A percentile compares a stretch with the other conserved stretches of the same genome.
phyloP scores from a whole-genome alignment of 2,888 invertebrate genomes.

The Sabatieria punctata region DNA sequence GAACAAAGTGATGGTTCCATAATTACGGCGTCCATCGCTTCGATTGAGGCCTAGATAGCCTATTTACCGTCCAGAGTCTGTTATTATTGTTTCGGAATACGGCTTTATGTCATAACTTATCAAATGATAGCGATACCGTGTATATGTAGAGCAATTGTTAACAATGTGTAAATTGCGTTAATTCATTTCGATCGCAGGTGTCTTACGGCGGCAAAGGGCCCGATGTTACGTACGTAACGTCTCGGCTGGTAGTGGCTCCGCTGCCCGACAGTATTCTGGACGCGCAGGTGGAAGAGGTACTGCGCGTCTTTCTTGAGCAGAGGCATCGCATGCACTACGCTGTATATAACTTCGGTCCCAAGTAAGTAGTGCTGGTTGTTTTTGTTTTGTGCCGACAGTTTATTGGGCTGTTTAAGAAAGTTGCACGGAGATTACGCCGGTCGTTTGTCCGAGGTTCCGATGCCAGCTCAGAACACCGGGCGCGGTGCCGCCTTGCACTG shows the following conservation, averaged over 20 bases:
- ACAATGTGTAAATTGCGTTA: too few relatives aligned
- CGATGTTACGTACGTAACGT: conserved; percentile 79
- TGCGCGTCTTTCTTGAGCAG: conserved; percentile 55
- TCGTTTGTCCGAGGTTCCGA: conserved; percentile 9
- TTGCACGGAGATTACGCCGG: conserved; percentile 9
- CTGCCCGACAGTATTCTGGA: conserved; percentile 28
- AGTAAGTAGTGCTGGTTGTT: conserved; percentile 23
- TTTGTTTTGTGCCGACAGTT: not conserved
- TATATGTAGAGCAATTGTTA: too few relatives aligned
- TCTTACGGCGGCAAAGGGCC: conserved; percentile 15
- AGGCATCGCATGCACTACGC: conserved; percentile 52
- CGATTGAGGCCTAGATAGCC: too few relatives aligned
- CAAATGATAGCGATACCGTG: conserved; percentile 69
- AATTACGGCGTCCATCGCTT: too few relatives aligned
- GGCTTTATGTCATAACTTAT: conserved; percentile 22
- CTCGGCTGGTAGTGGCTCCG: conserved; percentile 81
- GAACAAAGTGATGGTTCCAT: too few relatives aligned
- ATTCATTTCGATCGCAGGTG: too few relatives aligned
- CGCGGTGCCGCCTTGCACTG: conserved; percentile 59
- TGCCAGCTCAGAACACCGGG: conserved; percentile 7
- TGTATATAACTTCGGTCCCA: conserved; percentile 63
- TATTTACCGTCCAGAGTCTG: too few relatives aligned
- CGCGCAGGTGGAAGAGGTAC: conserved; percentile 14
- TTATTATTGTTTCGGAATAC: not conserved
- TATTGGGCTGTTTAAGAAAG: not conserved